Percentiles rank a stretch among this genome's conserved stretches.
Conservation (phyloP, 2,888 invertebrate genomes). For the Iselma pallidipennis region DNA sequence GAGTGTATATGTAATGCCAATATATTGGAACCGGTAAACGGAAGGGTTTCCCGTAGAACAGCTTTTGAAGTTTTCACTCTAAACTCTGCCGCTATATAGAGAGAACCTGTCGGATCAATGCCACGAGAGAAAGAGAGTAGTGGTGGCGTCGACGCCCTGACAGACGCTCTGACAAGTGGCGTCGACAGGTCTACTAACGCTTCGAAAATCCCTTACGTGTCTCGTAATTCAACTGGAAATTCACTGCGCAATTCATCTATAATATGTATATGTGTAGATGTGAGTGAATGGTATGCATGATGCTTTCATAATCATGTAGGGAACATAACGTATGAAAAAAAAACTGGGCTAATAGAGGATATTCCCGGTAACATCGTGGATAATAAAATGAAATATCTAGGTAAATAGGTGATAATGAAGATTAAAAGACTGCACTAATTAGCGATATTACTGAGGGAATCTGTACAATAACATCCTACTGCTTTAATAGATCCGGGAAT, state of each 20-base stretch:
- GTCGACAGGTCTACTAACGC: conserved; percentile 32
- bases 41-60: conserved; percentile 22
- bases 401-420: no score
- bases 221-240: conserved; percentile 30
- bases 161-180: conserved; percentile 34
- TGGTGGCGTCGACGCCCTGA: conserved; percentile 22
- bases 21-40: conserved; percentile 25
- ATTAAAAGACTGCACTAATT: no score
- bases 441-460: no score
- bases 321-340: neutral
- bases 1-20: conserved; percentile 7
- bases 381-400: no score
- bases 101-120: conserved; percentile 26
- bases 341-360: no score
- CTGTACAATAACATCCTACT: no score
- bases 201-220: conserved; percentile 31
- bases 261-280: no score
- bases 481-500: no score
- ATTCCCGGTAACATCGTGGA: no score
- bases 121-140: neutral
- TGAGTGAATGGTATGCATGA: neutral
- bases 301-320: neutral
- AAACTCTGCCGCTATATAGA: neutral
- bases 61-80: conserved; percentile 24
- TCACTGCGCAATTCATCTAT: conserved; percentile 23